These are phyloP conservation scores for Nematolebias whitei DNA, from an alignment of 2,113 vertebrate species.

Conservation along the genomic window DNA sequence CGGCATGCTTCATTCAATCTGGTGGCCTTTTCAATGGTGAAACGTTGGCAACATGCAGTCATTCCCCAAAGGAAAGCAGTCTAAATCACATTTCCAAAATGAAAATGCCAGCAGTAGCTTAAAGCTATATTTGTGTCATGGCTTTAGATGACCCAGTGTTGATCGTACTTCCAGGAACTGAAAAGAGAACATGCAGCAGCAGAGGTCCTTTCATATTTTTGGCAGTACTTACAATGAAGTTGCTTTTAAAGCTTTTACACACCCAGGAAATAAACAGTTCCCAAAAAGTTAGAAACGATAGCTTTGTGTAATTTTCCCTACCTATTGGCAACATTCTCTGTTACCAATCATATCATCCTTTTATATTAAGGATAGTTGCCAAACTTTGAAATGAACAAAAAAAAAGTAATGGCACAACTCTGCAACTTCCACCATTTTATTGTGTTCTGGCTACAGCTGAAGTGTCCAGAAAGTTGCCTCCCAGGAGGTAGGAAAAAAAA, in stretches of 20 bases:
- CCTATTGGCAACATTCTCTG: not conserved
- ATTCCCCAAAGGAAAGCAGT: conserved; percentile 58
- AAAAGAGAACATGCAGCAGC: conserved; percentile 42
- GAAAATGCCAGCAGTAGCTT: conserved; percentile 75
- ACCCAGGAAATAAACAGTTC: conserved; percentile 37
- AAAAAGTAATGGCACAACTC: not conserved
- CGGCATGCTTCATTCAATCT: conserved; percentile 60
- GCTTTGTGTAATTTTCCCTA: conserved; percentile 8
- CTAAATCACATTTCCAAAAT: conserved; percentile 58
- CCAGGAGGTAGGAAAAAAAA: conserved; percentile 47
- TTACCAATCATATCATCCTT: conserved; percentile 10
- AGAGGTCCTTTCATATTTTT: conserved; percentile 31
- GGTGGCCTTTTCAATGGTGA: conserved; percentile 71
- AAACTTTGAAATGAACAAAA: conserved; percentile 32
- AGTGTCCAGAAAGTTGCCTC: conserved; percentile 61
- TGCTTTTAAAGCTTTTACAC: conserved; percentile 42
- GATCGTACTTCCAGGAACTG: conserved; percentile 61
- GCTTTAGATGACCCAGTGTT: conserved; percentile 61
- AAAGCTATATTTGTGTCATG: conserved; percentile 71
- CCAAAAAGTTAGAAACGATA: conserved; percentile 5
- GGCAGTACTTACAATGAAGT: conserved; percentile 47
- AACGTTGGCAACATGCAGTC: conserved; percentile 66
- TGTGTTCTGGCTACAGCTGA: conserved; percentile 74
- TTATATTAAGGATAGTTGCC: conserved; percentile 38
- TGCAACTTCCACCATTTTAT: conserved; percentile 25